Base-by-base conservation (phyloP, 2,113 vertebrate genomes). In the Grallaria varia region DNA sequence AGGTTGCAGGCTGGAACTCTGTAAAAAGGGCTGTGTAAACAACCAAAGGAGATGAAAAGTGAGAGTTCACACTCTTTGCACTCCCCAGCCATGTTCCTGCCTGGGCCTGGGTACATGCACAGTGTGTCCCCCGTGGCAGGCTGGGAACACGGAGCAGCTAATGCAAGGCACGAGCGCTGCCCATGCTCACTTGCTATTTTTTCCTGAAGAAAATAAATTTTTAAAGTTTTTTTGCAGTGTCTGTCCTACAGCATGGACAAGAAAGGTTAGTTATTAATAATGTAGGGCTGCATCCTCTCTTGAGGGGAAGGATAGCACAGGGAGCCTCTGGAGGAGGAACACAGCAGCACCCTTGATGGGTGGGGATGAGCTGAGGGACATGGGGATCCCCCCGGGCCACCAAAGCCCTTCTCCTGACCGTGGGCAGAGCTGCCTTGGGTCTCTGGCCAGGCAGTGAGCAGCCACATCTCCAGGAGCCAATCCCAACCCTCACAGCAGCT, bases 231-330 rank as follows among this genome's bases (percentile, higher is more conserved):
- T 91, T 82, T 49, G 28, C 94, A 31, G 66, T 19, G 16, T 12
- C 53, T 92, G 78, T 88, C 93, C 91, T 47, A 47, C 40, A 90
- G 76, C 75, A 22, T 0, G 14, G 83, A 60, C 67, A 14, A 17
- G 96, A 88, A 96, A 96, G 89, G 89, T 95, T 64, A 52, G 31
- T 11, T 22, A 72, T 96, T 16, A 96, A 96, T 96, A 92, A 93
- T 93, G 75, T 8, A 96, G 71, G 59, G 33, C 67, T 55, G 82
- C 13, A 1, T 81, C 60, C 64, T 35, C 47, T 30, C 25, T 4
- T 18, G 66, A 44, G 24, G 24, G 71, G 49, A 73, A 75, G 71
- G 37, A 37, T 67, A 68, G 64, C 3, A 21, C 33, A 39, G 22
- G 75, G 23, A 78, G 25, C 39, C 16, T 79, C 18, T 0, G 28